Percentiles rank a stretch among this genome's conserved stretches.
Evolutionary conservation across 2,888 invertebrate species (phyloP).

Genomic region (Megaustenia siamemsis): DNA sequence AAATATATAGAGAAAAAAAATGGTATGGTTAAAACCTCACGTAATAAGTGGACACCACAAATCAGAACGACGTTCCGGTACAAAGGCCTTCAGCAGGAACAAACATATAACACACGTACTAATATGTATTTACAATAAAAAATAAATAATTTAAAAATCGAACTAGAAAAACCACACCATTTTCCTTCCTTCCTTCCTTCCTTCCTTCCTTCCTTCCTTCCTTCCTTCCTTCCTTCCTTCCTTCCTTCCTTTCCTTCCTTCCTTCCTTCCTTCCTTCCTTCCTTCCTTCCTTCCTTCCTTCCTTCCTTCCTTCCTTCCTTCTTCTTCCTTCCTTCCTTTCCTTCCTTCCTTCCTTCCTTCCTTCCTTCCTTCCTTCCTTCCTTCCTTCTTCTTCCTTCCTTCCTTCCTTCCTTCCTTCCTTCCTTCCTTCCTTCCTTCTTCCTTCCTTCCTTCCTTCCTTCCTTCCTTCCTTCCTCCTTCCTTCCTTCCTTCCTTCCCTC

Average conservation of each 20-base stretch:
- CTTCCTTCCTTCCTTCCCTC: background rate
- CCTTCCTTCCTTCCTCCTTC: background rate
- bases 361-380: background rate
- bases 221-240: background rate
- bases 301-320: background rate
- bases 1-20: too few species aligned
- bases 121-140: too few species aligned
- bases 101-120: too few species aligned
- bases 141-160: too few species aligned
- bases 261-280: background rate
- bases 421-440: background rate
- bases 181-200: background rate
- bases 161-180: background rate
- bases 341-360: background rate
- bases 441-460: background rate
- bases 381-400: background rate
- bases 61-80: too few species aligned
- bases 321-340: background rate
- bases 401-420: background rate
- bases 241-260: background rate
- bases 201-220: background rate
- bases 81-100: too few species aligned
- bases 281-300: background rate
- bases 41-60: too few species aligned
- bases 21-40: too few species aligned